Evolutionary conservation across 2,113 vertebrate species (phyloP).

Genomic region (Urocitellus parryii): DNA sequence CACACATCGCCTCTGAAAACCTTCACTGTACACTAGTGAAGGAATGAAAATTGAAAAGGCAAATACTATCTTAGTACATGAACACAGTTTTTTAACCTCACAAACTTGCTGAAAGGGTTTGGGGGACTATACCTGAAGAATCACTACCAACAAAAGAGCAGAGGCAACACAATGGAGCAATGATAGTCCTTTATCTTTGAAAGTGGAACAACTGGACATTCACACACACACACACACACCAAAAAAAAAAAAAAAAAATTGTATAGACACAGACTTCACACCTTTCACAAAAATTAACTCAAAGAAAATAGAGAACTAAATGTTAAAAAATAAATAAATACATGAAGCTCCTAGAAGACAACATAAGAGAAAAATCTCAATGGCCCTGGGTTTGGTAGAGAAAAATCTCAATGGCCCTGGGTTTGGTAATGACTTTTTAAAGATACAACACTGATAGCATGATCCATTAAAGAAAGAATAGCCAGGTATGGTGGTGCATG

Average conservation of each 20-base stretch:
- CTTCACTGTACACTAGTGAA: not conserved
- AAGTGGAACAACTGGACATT: not conserved
- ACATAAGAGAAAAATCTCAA: not conserved
- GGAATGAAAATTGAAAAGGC: constrained; percentile 44
- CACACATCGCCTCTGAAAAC: constrained; percentile 28
- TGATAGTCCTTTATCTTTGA: not conserved
- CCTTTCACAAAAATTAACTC: constrained; percentile 31
- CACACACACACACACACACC: not conserved
- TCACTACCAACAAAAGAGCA: not conserved
- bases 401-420: not conserved
- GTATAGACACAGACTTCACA: not conserved
- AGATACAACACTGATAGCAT: not conserved
- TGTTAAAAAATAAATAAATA: not conserved
- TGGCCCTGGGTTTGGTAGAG: not conserved
- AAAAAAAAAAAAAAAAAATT: not conserved
- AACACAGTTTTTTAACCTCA: constrained; percentile 53
- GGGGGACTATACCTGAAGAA: constrained; percentile 30
- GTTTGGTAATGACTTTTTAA: not conserved
- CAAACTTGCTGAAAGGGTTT: not conserved
- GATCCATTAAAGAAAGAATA: not conserved
- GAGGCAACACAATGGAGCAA: not conserved
- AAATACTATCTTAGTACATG: constrained; percentile 32
- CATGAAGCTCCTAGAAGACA: not conserved
- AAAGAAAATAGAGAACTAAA: not conserved
- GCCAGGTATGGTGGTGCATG: too few species aligned